Evolutionary conservation across 2,797 vertebrate species (phyloP).

Genomic region (Leuciscus waleckii): DNA sequence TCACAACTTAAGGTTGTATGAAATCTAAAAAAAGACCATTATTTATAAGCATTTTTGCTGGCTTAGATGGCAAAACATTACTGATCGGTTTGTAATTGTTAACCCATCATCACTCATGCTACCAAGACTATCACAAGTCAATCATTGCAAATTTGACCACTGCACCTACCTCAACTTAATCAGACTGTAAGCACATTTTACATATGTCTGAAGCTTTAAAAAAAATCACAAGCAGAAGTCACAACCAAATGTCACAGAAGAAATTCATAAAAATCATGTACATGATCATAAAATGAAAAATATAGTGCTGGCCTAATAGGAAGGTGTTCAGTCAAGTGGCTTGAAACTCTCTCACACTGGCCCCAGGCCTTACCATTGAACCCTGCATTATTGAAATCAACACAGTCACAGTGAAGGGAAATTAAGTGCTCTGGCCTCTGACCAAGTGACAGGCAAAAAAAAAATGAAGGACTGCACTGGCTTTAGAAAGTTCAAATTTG

Average conservation of each 20-base stretch:
- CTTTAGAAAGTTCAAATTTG: constrained; percentile 34
- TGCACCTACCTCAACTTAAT: background rate
- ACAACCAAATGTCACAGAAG: background rate
- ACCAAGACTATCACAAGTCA: background rate
- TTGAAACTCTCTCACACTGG: background rate
- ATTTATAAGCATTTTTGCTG: background rate
- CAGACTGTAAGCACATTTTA: background rate
- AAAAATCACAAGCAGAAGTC: background rate
- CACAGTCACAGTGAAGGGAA: background rate
- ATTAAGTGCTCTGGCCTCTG: background rate
- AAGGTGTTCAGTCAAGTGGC: background rate
- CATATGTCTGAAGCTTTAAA: background rate
- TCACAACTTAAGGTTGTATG: background rate
- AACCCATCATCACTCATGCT: background rate
- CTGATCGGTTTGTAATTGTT: background rate
- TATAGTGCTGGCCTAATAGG: background rate
- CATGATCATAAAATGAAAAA: background rate
- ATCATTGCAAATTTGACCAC: background rate
- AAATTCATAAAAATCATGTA: background rate
- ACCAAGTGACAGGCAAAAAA: background rate
- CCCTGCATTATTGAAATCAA: constrained; percentile 9
- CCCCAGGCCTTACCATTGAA: background rate
- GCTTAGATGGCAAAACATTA: background rate
- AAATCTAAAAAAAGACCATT: background rate
- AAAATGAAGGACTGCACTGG: background rate